These are phyloP conservation scores for Drosophila prolongata DNA, from an alignment of 2,888 invertebrate species.

Conservation along the genomic window DNA sequence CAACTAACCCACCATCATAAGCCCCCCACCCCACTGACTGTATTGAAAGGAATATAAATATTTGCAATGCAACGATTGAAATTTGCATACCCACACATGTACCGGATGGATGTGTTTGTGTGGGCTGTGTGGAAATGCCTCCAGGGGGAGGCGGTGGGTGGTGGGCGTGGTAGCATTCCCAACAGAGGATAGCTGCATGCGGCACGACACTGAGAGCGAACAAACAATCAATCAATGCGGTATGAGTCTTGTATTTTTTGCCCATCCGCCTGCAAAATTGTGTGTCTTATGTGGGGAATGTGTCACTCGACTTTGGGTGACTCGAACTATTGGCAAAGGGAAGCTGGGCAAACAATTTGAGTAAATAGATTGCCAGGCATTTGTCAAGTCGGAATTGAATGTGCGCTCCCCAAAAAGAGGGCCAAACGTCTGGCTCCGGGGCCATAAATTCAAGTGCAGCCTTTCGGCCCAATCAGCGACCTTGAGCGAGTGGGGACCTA, in stretches of 20 bases:
- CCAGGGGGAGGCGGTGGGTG: conserved; percentile 7
- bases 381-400: conserved; percentile 38
- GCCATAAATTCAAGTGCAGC: conserved; percentile 77
- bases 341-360: conserved; percentile 29
- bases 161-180: conserved; percentile 12
- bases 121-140: conserved; percentile 7
- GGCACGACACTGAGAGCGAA: conserved; percentile 33
- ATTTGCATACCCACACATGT: conserved; percentile 49
- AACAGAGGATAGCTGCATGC: conserved; percentile 26
- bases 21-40: conserved; percentile 22
- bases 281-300: conserved; percentile 28
- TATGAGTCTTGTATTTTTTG: conserved; percentile 38
- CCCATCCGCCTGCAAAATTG: conserved; percentile 25
- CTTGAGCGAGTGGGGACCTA: conserved; percentile 41
- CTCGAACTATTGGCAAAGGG: conserved; percentile 22
- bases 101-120: background rate
- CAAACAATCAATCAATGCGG: conserved; percentile 68
- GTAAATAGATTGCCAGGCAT: conserved; percentile 38
- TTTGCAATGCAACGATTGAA: conserved; percentile 56
- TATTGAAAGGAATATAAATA: conserved; percentile 51
- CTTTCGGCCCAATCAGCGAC: conserved; percentile 64
- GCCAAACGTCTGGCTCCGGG: background rate
- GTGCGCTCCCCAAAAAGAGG: conserved; percentile 6
- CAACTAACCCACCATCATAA: background rate
- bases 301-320: conserved; percentile 29